Conservation (phyloP, 2,113 vertebrate species). For the Entomyzon cyanotis region DNA sequence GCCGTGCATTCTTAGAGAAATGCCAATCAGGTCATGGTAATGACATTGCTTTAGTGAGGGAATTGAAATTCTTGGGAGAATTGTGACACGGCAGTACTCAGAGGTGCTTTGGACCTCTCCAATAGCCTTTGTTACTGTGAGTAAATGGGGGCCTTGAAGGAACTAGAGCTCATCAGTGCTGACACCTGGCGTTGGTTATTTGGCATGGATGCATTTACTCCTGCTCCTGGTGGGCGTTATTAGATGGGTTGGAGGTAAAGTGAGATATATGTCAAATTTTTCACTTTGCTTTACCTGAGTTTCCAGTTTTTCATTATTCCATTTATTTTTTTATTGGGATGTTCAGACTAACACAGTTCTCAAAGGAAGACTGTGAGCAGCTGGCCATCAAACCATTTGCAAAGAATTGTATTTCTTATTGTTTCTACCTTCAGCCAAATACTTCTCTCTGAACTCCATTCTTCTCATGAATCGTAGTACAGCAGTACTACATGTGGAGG, state of each 20-base stretch:
- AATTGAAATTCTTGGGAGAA: neutral
- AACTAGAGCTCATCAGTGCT: neutral
- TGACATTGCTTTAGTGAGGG: constrained; percentile 1
- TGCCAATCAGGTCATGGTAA: constrained; percentile 16
- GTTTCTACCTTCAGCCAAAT: neutral
- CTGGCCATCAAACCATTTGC: neutral
- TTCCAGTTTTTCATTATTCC: neutral
- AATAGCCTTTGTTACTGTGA: neutral
- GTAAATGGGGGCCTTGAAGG: neutral
- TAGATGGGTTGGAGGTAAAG: neutral
- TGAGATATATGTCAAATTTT: neutral
- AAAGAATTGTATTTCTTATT: neutral
- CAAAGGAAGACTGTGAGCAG: neutral
- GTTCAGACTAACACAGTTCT: neutral
- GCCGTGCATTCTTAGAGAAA: neutral
- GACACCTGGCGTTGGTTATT: neutral
- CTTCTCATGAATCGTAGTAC: neutral
- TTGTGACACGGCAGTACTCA: neutral
- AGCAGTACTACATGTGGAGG: neutral
- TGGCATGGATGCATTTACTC: neutral
- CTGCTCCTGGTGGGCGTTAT: neutral
- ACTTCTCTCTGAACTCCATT: neutral
- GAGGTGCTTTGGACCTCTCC: neutral
- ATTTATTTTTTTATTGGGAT: neutral
- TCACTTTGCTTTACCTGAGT: neutral